A percentile compares a stretch with the other conserved stretches of the same genome.
These are phyloP conservation scores for Nesogale talazaci DNA, from an alignment of 2,113 vertebrate genomes.

Conservation along the genomic window DNA sequence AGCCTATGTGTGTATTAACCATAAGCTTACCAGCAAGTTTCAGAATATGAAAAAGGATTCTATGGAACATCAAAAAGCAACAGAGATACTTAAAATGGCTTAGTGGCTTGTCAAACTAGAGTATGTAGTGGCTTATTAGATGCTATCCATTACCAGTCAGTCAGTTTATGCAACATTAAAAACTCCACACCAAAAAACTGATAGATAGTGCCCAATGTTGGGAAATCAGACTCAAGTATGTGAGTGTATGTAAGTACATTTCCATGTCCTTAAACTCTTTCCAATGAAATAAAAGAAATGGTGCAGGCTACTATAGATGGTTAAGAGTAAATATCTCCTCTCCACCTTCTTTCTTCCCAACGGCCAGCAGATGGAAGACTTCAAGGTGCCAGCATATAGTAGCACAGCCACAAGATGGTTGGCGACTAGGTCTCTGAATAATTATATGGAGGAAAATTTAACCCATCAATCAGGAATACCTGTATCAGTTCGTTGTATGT, in stretches of 20 bases:
- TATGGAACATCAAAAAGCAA: slow-evolving; percentile 66
- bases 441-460: too few relatives aligned
- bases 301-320: too few relatives aligned
- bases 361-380: too few relatives aligned
- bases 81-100: slow-evolving; percentile 20
- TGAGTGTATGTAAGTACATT: neutral
- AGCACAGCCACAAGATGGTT: too few relatives aligned
- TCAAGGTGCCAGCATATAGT: too few relatives aligned
- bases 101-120: neutral
- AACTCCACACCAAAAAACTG: neutral
- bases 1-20: slow-evolving; percentile 63
- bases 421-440: too few relatives aligned
- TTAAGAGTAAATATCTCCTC: too few relatives aligned
- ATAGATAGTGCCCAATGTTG: neutral
- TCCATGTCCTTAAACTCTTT: neutral
- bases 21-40: slow-evolving; percentile 65
- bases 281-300: too few relatives aligned
- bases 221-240: neutral
- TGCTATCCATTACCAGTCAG: neutral
- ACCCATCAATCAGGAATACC: too few relatives aligned
- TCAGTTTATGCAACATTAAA: neutral
- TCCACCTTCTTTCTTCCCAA: too few relatives aligned
- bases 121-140: slow-evolving; percentile 9
- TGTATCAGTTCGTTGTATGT: too few relatives aligned
- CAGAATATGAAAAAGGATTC: slow-evolving; percentile 62